Base-by-base conservation (phyloP, 2,888 invertebrate species). In the Ennomos erosarius region DNA sequence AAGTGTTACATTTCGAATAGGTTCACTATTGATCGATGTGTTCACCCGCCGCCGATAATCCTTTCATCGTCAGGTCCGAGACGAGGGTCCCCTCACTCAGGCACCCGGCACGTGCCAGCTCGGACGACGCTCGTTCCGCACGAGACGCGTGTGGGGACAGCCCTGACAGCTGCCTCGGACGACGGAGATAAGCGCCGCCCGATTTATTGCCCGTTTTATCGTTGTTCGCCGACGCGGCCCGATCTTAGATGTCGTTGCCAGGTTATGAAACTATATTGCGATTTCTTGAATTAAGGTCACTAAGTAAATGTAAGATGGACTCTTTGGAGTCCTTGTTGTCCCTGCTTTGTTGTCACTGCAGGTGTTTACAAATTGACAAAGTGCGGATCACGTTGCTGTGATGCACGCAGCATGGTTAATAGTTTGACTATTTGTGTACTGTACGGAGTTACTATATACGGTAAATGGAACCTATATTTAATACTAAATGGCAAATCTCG, bases 11-110 rank as follows among this genome's bases (percentile, higher is more conserved):
- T 38, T 38, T 16, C 8, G 48, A 33, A 33, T 44, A 38, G 43
- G 55, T 10, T 5, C 11, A 43, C n/a, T 56, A 44, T 56, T 45
- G 56, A 56, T 56, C 45, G 50, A 45, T 45, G 50, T 36, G 44
- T 45, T 45, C 45, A 50, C 44, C 44, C 44, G 49, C n/a, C 38
- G 2, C 39, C 39, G 44, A 35, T 56, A 56, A 56, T 49, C 55
- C 50, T 33, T 45, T 16, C 12, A 36, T 33, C 36, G 55, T 42
- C n/a, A 50, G 50, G 10, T 33, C 8, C 16, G n/a, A 34, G 42
- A 50, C 35, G 44, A 56, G 55, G 55, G 55, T 56, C 45, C 6
- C 34, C 5, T 10, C 36, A 9, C 39, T 6, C 43, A n/a, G n/a
- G n/a, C n/a, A n/a, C n/a, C n/a, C n/a, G n/a, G 10, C 43, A 13